Evolutionary conservation across 2,888 invertebrate genomes (phyloP), one percentile per base, ranked within the genome.

Genomic region (Drosophila mayaguana): DNA sequence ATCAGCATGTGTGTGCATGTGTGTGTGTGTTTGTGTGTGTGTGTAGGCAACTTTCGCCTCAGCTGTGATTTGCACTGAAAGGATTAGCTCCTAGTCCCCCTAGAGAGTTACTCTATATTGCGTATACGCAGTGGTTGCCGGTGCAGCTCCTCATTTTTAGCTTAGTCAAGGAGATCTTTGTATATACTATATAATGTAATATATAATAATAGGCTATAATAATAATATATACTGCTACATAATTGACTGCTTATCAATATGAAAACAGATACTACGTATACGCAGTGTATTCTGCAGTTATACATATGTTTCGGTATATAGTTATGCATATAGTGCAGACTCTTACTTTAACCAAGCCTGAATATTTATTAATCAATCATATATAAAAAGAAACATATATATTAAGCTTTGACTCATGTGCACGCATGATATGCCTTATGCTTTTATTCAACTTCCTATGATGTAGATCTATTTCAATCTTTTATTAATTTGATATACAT

Each of bases 31-130:
- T 16, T 28, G n/a, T 63, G 74, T 82, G 42, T 67, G 71, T 34
- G 16, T 40, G 12, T 34, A 11, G 20, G 32, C 28, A 54, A 81
- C 82, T 83, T 83, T 83, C 82, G 68, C 87, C 65, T 50, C 4
- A 36, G 11, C 7, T 53, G 20, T 43, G 61, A 18, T 43, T 55
- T 56, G 34, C 36, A 28, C 57, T 22, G 18, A 51, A 59, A 68
- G 67, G 59, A 68, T 59, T 38, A 54, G 4, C 42, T n/a, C 40
- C 14, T 32, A 18, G 18, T 1, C 12, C 20, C 18, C 0, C n/a
- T 11, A 5, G 9, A n/a, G 28, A n/a, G 25, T 8, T 16, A 25
- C 2, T 32, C n/a, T n/a, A n/a, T n/a, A 34, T 53, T 22, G 36
- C 51, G 51, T 36, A 53, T 53, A 53, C 51, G 51, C 51, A 51